Percentiles rank a stretch among this genome's conserved stretches.
phyloP scores from a whole-genome alignment of 2,113 vertebrate species.

The Myrmecobius fasciatus region DNA sequence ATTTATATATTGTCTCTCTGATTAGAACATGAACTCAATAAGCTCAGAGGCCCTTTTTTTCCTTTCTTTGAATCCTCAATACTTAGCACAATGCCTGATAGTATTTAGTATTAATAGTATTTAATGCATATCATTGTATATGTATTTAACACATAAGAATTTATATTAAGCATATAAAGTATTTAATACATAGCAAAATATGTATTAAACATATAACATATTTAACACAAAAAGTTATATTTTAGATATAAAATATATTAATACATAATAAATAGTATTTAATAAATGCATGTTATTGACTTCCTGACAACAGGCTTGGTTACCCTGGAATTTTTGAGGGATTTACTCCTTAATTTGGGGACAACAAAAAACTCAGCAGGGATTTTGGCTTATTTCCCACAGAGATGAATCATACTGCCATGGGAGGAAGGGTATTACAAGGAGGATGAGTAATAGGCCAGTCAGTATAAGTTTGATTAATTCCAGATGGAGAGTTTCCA shows the following conservation, averaged over 20 bases:
- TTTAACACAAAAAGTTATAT: not conserved
- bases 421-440: not conserved
- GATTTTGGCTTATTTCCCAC: not conserved
- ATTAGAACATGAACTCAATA: not conserved
- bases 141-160: not conserved
- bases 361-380: not conserved
- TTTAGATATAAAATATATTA: not conserved
- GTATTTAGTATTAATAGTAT: not conserved
- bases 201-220: not conserved
- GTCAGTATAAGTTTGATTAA: not conserved
- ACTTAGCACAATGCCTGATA: not conserved
- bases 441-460: not conserved
- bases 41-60: not conserved
- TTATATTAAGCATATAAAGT: not conserved
- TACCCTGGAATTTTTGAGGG: not conserved
- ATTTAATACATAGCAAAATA: not conserved
- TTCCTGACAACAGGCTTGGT: not conserved
- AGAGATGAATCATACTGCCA: not conserved
- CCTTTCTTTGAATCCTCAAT: not conserved
- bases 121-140: not conserved
- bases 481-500: not conserved
- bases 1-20: not conserved
- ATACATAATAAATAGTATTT: not conserved
- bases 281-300: not conserved
- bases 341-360: not conserved